Base-by-base conservation (phyloP, 2,888 invertebrate genomes). In the Julus scandinavius region DNA sequence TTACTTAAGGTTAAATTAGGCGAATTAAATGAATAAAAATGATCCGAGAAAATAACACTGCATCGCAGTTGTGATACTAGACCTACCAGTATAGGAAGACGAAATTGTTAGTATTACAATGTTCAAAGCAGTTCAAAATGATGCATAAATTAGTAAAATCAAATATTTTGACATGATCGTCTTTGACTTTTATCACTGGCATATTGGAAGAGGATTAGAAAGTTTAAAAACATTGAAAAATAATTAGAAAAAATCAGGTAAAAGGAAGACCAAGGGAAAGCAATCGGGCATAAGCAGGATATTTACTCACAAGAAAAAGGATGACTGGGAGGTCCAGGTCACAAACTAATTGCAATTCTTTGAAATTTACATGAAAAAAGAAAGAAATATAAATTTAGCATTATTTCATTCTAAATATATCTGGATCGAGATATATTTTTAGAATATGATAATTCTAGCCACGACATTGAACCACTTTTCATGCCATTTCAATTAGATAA, bases 261-360 rank as follows among this genome's bases (percentile, higher is more conserved):
- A 72, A 72, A 72, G 72, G 72, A 72, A 72, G 72, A 72, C 72
- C 2, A 72, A 72, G n/a, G n/a, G 4, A 63, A 72, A 29, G 29
- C 29, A 72, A 20, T 29, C 5, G 6, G 72, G 20, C 11, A 29
- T 20, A 72, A 72, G 29, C 20, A 72, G 11, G 29, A 29, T 9
- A 54, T 54, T 15, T 54, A 17, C 54, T 54, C 4, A 15, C 29
- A 45, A 45, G 15, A 54, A 54, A 54, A 1, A 54, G 15, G 54
- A 15, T 17, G 54, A 29, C 72, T 72, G 72, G 20, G 29, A 72
- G 29, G 72, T 72, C 72, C 7, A 29, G 29, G 72, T 29, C 29
- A 72, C 20, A 63, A 72, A 3, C 20, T 72, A 29, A 20, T 72
- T 72, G 11, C 29, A 29, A 63, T 17, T 13, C 58, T 58, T 54